A percentile compares a stretch with the other conserved stretches of the same genome.
Evolutionary conservation across 2,888 invertebrate species (phyloP).

Genomic region (Brachylomia viminalis): DNA sequence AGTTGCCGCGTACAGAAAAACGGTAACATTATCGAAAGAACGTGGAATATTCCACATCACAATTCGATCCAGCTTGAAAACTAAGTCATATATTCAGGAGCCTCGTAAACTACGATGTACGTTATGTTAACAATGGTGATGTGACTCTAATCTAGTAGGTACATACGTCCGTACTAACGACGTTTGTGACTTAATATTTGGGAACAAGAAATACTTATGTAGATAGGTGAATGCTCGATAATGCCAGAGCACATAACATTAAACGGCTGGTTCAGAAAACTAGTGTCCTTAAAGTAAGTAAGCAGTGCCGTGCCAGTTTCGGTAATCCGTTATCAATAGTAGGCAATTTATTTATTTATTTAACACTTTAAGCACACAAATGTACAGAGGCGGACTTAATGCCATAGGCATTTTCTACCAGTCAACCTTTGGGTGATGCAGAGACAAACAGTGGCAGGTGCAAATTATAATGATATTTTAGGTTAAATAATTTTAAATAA

Average conservation of each 20-base stretch:
- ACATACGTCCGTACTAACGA: background rate
- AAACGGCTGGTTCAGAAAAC: background rate
- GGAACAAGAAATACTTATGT: background rate
- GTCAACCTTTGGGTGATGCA: too few relatives aligned
- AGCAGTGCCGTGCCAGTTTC: background rate
- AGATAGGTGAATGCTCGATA: background rate
- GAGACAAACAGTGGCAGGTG: too few relatives aligned
- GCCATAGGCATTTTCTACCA: too few relatives aligned
- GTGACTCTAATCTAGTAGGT: background rate
- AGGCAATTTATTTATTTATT: too few relatives aligned
- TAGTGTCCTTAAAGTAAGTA: too few relatives aligned
- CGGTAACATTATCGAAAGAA: background rate
- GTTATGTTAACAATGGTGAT: background rate
- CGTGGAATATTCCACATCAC: slow-evolving; percentile 19
- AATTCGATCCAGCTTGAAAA: background rate
- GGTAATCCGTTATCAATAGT: too few relatives aligned
- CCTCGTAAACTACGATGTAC: background rate
- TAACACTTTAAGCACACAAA: too few relatives aligned
- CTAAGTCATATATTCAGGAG: background rate
- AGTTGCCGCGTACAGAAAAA: background rate
- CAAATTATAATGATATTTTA: too few relatives aligned
- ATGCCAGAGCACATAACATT: background rate
- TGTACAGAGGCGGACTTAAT: too few relatives aligned
- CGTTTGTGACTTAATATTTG: background rate
- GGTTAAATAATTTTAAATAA: too few relatives aligned